These are phyloP conservation scores for Gonioctena quinquepunctata DNA, from an alignment of 1,140 invertebrate species.

Conservation along the genomic window DNA sequence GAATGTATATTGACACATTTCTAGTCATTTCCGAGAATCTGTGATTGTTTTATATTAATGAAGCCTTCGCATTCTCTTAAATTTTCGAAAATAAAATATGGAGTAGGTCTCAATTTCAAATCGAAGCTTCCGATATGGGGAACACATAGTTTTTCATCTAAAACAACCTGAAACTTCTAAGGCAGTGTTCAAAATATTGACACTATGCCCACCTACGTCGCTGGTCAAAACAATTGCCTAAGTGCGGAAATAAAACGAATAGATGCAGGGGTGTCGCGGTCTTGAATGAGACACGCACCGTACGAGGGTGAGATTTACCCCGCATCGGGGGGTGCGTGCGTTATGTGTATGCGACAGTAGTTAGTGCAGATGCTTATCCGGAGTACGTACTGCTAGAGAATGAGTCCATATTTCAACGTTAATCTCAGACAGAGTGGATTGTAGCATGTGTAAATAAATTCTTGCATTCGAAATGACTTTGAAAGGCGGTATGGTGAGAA, in stretches of 20 bases:
- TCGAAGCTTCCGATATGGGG: too few species aligned
- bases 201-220: background rate
- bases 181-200: too few species aligned
- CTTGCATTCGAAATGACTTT: conserved; percentile 3
- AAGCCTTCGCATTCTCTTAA: too few species aligned
- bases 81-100: too few species aligned
- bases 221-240: background rate
- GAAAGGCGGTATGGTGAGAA: background rate
- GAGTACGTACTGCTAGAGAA: conserved; percentile 30
- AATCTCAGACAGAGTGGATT: conserved; percentile 23
- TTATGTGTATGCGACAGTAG: conserved; percentile 26
- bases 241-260: conserved; percentile 6
- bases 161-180: too few species aligned
- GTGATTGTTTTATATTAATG: too few species aligned
- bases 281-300: conserved; percentile 8
- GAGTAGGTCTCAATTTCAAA: too few species aligned
- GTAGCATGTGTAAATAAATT: conserved; percentile 17
- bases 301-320: conserved; percentile 2
- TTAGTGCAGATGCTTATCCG: conserved; percentile 46
- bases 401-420: conserved; percentile 36
- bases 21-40: too few species aligned
- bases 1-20: too few species aligned
- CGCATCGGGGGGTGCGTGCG: background rate
- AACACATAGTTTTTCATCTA: too few species aligned
- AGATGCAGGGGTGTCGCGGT: background rate